Conservation (phyloP, 2,888 invertebrate genomes). For the Synanthedon tipuliformis region DNA sequence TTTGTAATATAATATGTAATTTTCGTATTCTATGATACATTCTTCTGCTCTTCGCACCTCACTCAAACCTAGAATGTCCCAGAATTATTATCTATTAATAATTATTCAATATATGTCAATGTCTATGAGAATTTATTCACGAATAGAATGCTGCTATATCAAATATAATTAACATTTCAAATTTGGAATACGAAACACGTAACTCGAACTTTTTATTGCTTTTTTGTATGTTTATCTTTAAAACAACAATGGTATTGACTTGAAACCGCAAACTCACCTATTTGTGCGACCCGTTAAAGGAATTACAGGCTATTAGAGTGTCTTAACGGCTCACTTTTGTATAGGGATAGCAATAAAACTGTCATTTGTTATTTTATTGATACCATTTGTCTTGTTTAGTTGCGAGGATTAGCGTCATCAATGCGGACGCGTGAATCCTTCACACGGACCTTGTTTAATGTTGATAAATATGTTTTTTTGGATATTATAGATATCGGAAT, state of each 20-base stretch:
- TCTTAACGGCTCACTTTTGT: slow-evolving; percentile 37
- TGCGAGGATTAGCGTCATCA: slow-evolving; percentile 24
- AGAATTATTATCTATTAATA: too few relatives aligned
- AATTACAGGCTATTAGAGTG: slow-evolving; percentile 30
- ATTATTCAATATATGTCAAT: too few relatives aligned
- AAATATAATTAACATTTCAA: too few relatives aligned
- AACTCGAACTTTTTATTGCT: neutral
- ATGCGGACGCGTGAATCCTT: slow-evolving; percentile 14
- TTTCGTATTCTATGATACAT: too few relatives aligned
- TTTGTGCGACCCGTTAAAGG: slow-evolving; percentile 7
- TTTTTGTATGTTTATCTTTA: neutral
- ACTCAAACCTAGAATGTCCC: too few relatives aligned
- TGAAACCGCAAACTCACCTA: slow-evolving; percentile 8
- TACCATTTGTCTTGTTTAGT: slow-evolving; percentile 33
- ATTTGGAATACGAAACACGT: too few relatives aligned
- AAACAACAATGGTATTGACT: slow-evolving; percentile 1
- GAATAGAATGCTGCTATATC: too few relatives aligned
- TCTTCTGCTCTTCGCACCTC: too few relatives aligned
- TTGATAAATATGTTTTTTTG: slow-evolving; percentile 14
- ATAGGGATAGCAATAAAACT: slow-evolving; percentile 38
- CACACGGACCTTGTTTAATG: slow-evolving; percentile 7
- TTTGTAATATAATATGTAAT: too few relatives aligned
- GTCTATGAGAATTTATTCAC: too few relatives aligned
- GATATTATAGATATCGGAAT: too few relatives aligned
- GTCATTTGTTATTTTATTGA: slow-evolving; percentile 43